Base-by-base conservation (phyloP, 2,113 vertebrate species). In the Hippocampus mohnikei region DNA sequence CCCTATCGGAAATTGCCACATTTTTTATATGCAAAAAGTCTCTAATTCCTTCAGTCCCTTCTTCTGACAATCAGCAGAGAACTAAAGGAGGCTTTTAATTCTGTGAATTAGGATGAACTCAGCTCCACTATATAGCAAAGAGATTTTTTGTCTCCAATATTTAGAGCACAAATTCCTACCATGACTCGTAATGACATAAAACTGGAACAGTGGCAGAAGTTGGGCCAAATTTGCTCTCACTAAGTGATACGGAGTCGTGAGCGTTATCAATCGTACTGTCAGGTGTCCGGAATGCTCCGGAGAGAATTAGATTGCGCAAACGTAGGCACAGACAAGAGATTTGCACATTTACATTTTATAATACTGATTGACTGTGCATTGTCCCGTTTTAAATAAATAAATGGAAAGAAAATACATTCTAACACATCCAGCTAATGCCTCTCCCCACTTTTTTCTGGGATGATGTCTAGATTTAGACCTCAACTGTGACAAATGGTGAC, bases 71-170 rank as follows among this genome's bases (percentile, higher is more conserved):
- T 78, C 79, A 66, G 70, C 58, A 15, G 68, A 68, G 55, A 69
- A 69, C 66, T 72, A 71, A 75, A 74, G 73, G 60, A 63, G 70
- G 81, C 70, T 79, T 86, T 73, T 79, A 71, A 89, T 84, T 67
- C 78, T 86, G 78, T 74, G 72, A 85, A 79, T 84, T 70, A 63
- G 66, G 52, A 68, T 16, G 23, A 72, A 62, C 37, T 18, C 15
- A 29, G 69, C 67, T 67, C 69, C 76, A 74, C 69, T 83, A 84
- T 66, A 61, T 62, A 67, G 62, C 68, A 41, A 41, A 73, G 63
- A 72, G 55, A n/a, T 71, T 33, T 4, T 33, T 69, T 67, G 67
- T 65, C 2, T 72, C 69, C 40, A 67, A 66, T 1, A 8, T 77
- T 55, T 65, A 77, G 12, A 66, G 73, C 62, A 33, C 20, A 59